These are phyloP conservation scores for Huso huso DNA, from an alignment of 2,797 vertebrate genomes.

Conservation along the genomic window DNA sequence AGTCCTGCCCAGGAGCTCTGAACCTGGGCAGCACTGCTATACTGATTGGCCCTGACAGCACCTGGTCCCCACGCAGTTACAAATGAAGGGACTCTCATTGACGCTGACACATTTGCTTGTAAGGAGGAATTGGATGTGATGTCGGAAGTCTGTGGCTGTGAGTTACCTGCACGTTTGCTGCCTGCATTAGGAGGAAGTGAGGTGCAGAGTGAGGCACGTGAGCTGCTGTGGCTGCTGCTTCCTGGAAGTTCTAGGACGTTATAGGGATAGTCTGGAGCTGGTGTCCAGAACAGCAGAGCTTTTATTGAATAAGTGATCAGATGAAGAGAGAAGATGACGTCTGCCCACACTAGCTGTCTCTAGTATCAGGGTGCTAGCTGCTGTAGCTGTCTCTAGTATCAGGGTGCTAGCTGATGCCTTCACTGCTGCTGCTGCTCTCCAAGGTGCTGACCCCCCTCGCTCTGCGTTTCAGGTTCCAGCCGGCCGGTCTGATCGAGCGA, in stretches of 20 bases:
- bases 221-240: no score
- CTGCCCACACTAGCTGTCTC: no score
- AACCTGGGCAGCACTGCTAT: not conserved
- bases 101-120: conserved; percentile 46
- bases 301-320: no score
- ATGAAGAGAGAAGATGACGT: no score
- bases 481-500: conserved; percentile 77
- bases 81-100: conserved; percentile 42
- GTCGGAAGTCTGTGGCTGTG: conserved; percentile 40
- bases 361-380: no score
- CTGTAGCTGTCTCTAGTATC: no score
- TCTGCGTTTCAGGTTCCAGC: conserved; percentile 62
- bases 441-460: no score
- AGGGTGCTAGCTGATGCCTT: not conserved
- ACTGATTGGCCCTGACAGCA: conserved; percentile 3
- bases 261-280: no score
- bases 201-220: not conserved
- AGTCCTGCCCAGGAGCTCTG: no score
- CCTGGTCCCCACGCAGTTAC: conserved; percentile 3
- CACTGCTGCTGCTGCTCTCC: not conserved
- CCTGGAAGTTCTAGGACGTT: no score
- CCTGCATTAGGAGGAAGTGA: conserved; percentile 38
- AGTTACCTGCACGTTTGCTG: conserved; percentile 44
- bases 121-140: conserved; percentile 48
- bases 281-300: no score